Conservation (phyloP, 2,113 vertebrate species). For the Engraulis encrasicolus region DNA sequence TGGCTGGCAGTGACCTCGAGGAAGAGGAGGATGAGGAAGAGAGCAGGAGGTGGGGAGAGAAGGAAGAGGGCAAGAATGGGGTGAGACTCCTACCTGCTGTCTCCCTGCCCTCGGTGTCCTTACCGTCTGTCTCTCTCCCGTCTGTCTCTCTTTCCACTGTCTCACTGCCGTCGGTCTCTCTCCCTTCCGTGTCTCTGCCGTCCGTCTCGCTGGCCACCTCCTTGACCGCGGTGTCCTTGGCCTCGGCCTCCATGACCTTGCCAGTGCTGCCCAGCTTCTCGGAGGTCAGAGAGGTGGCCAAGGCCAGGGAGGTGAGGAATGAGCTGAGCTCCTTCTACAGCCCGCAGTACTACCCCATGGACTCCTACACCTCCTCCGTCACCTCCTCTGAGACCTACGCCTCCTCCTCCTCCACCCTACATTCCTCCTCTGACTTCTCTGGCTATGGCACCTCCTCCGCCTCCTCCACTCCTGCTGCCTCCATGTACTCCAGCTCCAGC, state of each 20-base stretch:
- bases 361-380: slow-evolving; percentile 51
- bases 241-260: slow-evolving; percentile 72
- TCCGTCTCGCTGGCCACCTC: background rate
- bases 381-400: slow-evolving; percentile 4
- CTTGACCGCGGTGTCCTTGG: background rate
- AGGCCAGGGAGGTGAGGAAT: slow-evolving; percentile 75
- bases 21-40: slow-evolving; percentile 77
- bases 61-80: slow-evolving; percentile 80
- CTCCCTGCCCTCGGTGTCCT: too few species aligned
- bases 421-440: slow-evolving; percentile 20
- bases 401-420: background rate
- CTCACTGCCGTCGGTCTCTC: slow-evolving; percentile 42
- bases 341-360: slow-evolving; percentile 83
- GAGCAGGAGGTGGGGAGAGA: slow-evolving; percentile 75
- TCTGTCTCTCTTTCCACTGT: slow-evolving; percentile 67
- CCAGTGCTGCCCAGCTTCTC: slow-evolving; percentile 88
- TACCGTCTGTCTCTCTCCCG: slow-evolving; percentile 53
- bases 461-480: too few species aligned
- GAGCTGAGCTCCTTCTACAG: slow-evolving; percentile 78
- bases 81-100: slow-evolving; percentile 53
- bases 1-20: slow-evolving; percentile 88
- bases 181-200: slow-evolving; percentile 67
- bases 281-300: too few species aligned
- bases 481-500: slow-evolving; percentile 20
- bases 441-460: too few species aligned